These are phyloP conservation scores for Balearica regulorum DNA, from an alignment of 2,797 vertebrate species.

Conservation along the genomic window DNA sequence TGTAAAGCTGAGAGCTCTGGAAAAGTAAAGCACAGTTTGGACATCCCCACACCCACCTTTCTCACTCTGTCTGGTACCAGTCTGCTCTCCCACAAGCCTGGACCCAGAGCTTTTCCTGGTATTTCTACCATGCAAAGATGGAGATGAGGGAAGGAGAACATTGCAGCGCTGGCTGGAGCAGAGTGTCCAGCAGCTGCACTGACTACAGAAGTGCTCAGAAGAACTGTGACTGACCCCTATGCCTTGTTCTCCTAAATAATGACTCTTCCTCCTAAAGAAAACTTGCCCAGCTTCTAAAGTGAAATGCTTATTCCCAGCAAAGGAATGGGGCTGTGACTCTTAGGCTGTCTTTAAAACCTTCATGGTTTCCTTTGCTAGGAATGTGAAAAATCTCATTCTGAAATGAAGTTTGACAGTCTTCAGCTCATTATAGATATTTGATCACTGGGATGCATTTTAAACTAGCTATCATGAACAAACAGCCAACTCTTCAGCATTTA, in stretches of 20 bases:
- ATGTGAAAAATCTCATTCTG: neutral
- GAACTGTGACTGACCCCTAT: neutral
- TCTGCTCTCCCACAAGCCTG: neutral
- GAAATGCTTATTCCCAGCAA: neutral
- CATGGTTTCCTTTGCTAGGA: neutral
- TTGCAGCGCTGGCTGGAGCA: neutral
- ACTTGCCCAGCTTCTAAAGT: neutral
- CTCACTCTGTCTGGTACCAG: neutral
- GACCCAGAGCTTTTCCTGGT: neutral
- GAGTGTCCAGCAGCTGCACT: neutral
- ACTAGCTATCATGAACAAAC: slow-evolving; percentile 1
- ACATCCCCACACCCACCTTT: neutral
- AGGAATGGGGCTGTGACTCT: neutral
- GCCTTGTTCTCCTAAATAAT: neutral
- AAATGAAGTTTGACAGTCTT: neutral
- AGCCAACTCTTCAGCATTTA: neutral
- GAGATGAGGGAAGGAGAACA: neutral
- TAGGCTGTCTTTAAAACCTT: neutral
- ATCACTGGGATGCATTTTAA: slow-evolving; percentile 14
- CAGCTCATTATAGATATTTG: slow-evolving; percentile 26
- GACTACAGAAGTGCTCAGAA: neutral
- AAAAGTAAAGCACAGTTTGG: neutral
- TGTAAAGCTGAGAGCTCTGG: neutral
- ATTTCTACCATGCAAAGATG: neutral
- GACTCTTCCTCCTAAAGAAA: neutral